A percentile compares a stretch with the other conserved stretches of the same genome.
These are phyloP conservation scores for Ostrea edulis DNA, from an alignment of 1,140 invertebrate genomes.

Conservation along the genomic window DNA sequence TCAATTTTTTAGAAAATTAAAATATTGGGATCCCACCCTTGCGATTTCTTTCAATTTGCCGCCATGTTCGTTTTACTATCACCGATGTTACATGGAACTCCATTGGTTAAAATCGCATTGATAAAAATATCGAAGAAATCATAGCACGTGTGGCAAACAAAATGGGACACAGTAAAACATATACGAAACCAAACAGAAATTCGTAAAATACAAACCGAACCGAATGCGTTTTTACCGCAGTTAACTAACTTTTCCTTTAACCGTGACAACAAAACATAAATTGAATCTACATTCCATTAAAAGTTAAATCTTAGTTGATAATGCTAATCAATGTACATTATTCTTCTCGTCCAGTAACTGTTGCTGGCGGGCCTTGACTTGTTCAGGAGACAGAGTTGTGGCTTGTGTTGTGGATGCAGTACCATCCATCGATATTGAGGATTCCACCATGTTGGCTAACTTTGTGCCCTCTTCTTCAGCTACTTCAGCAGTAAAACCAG, in stretches of 20 bases:
- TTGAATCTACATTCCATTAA: not conserved
- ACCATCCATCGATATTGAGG: not conserved
- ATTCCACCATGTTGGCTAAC: not conserved
- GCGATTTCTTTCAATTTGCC: too few relatives aligned
- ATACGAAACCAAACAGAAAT: too few relatives aligned
- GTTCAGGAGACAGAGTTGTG: conserved; percentile 40
- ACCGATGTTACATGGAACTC: too few relatives aligned
- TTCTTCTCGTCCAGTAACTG: conserved; percentile 15
- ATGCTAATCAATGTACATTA: not conserved
- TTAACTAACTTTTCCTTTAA: not conserved
- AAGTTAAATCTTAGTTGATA: not conserved
- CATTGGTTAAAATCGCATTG: too few relatives aligned
- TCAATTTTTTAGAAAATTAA: too few relatives aligned
- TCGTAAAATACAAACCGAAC: too few relatives aligned
- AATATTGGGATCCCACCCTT: too few relatives aligned
- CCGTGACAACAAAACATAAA: not conserved
- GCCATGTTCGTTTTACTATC: too few relatives aligned
- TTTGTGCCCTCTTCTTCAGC: conserved; percentile 31
- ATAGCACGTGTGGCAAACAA: too few relatives aligned
- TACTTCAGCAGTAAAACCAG: conserved; percentile 31
- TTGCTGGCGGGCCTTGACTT: conserved; percentile 30
- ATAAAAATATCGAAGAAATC: too few relatives aligned
- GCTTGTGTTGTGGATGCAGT: not conserved
- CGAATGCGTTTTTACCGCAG: too few relatives aligned
- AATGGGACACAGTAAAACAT: too few relatives aligned